Conservation (phyloP, 1,140 invertebrate genomes). For the Macrostomum lignano region DNA sequence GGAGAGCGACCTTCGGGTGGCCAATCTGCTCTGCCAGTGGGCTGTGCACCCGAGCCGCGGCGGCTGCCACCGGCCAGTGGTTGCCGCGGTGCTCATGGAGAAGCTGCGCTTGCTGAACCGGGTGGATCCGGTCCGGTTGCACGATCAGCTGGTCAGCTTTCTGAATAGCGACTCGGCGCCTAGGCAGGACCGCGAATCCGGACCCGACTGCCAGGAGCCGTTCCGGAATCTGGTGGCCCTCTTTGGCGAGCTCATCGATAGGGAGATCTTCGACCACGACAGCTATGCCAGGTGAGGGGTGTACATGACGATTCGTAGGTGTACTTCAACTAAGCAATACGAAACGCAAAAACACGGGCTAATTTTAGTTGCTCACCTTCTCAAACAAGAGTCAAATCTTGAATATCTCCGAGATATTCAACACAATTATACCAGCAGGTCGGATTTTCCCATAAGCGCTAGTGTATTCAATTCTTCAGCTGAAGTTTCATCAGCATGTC, state of each 20-base stretch:
- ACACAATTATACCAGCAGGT: too few species aligned
- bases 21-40: slow-evolving; percentile 75
- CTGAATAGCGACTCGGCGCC: slow-evolving; percentile 67
- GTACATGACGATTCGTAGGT: too few species aligned
- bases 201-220: slow-evolving; percentile 32
- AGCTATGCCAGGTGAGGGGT: too few species aligned
- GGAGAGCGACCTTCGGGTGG: too few species aligned
- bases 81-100: slow-evolving; percentile 68
- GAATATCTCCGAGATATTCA: too few species aligned
- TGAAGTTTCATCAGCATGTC: too few species aligned
- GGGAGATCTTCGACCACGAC: slow-evolving; percentile 87
- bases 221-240: slow-evolving; percentile 77
- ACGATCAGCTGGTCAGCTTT: slow-evolving; percentile 61
- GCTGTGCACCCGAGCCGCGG: slow-evolving; percentile 63
- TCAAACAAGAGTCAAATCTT: too few species aligned
- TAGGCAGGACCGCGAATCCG: slow-evolving; percentile 12
- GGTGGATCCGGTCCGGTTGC: slow-evolving; percentile 42
- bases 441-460: too few species aligned
- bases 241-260: slow-evolving; percentile 68
- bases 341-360: too few species aligned
- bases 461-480: too few species aligned
- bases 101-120: slow-evolving; percentile 36
- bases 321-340: too few species aligned
- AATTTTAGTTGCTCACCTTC: too few species aligned
- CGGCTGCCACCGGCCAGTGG: slow-evolving; percentile 69